Conservation (phyloP, 2,797 vertebrate genomes). For the Danio kyathit region DNA sequence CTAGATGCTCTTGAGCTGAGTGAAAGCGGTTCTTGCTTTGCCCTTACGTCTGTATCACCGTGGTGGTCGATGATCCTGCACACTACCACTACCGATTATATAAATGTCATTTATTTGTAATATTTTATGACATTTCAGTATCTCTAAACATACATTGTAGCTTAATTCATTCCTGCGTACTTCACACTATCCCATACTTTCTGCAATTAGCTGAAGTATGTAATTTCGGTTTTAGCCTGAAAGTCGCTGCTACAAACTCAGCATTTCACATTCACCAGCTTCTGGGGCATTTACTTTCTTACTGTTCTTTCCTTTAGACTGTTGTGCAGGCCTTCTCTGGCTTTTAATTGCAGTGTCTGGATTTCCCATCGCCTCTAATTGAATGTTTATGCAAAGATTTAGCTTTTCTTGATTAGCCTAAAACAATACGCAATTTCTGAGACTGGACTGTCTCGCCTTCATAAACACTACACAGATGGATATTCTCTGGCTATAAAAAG, state of each 20-base stretch:
- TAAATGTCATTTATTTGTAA: background rate
- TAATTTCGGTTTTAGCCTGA: background rate
- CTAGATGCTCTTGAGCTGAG: too few relatives aligned
- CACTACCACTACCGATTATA: background rate
- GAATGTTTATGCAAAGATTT: constrained; percentile 69
- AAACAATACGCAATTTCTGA: constrained; percentile 59
- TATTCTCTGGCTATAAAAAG: background rate
- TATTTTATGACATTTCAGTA: background rate
- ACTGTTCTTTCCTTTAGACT: background rate
- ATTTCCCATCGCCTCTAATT: constrained; percentile 69
- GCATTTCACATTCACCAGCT: constrained; percentile 5
- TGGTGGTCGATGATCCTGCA: too few relatives aligned
- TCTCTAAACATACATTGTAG: background rate
- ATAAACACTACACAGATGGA: constrained; percentile 9
- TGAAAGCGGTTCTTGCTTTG: too few relatives aligned
- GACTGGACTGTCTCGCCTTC: background rate
- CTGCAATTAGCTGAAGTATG: background rate
- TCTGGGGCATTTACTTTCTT: background rate
- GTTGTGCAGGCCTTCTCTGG: background rate
- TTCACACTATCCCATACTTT: background rate
- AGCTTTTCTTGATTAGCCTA: constrained; percentile 71
- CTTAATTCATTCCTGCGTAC: background rate
- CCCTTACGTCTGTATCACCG: too few relatives aligned
- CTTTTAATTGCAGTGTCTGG: constrained; percentile 67
- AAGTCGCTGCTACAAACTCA: background rate